These are phyloP conservation scores for Cerastis leucographa DNA, from an alignment of 2,888 invertebrate species.

Conservation along the genomic window DNA sequence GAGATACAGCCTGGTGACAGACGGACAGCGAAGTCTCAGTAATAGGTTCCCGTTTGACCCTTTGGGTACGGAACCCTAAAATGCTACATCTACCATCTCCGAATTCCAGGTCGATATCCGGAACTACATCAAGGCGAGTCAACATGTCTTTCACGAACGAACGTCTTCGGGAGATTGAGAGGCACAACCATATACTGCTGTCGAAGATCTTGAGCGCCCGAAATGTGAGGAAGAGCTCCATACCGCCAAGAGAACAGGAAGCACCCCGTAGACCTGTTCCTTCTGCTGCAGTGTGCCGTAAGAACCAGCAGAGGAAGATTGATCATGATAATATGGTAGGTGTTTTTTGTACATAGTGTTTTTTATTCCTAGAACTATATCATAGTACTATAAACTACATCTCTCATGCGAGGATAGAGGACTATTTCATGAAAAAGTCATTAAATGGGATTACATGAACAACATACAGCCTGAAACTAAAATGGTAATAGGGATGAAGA, in stretches of 20 bases:
- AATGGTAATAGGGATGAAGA: no score
- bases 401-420: no score
- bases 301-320: conserved; percentile 89
- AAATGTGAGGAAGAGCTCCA: conserved; percentile 81
- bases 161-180: conserved; percentile 91
- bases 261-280: conserved; percentile 73
- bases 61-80: no score
- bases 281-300: conserved; percentile 88
- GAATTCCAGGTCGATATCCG: conserved; percentile 79
- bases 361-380: not conserved
- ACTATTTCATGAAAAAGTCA: no score
- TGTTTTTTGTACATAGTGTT: not conserved
- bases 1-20: no score
- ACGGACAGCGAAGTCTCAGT: no score
- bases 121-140: conserved; percentile 78
- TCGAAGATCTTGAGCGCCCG: conserved; percentile 89
- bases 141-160: conserved; percentile 91
- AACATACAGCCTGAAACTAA: no score
- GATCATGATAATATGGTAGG: conserved; percentile 91
- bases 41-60: no score
- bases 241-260: conserved; percentile 75
- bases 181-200: conserved; percentile 91
- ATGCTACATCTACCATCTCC: not conserved
- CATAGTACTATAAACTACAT: no score
- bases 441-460: no score